These are phyloP conservation scores for Thecophora atra DNA, from an alignment of 2,888 invertebrate species.

Conservation along the genomic window DNA sequence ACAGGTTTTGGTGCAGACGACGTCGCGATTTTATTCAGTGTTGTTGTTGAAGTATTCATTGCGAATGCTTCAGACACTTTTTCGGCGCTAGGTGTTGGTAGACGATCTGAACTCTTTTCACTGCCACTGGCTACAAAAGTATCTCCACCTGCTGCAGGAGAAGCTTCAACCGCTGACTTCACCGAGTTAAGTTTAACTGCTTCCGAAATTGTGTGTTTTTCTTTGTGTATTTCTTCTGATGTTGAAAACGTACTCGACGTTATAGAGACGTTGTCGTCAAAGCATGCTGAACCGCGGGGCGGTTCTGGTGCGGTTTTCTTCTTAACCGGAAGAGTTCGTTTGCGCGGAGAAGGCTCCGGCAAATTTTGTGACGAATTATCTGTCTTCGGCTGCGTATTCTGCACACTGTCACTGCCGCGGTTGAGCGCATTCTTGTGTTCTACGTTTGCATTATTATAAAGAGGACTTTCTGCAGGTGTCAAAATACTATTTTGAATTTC, in stretches of 20 bases:
- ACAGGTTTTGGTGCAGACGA: slow-evolving; percentile 53
- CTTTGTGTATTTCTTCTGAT: slow-evolving; percentile 32
- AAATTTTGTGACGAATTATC: slow-evolving; percentile 38
- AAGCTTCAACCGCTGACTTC: background rate
- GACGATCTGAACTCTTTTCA: background rate
- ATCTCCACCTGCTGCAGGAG: background rate
- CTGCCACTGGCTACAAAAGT: background rate
- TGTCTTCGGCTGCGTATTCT: slow-evolving; percentile 34
- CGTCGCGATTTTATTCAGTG: background rate
- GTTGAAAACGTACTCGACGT: slow-evolving; percentile 50
- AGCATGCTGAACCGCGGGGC: slow-evolving; percentile 45
- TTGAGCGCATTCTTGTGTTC: slow-evolving; percentile 53
- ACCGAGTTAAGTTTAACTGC: background rate
- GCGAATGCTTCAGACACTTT: background rate
- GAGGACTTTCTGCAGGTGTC: background rate
- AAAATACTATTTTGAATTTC: slow-evolving; percentile 31
- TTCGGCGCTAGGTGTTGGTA: background rate
- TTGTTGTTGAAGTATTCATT: background rate
- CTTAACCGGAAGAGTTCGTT: slow-evolving; percentile 53
- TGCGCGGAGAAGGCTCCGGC: slow-evolving; percentile 64
- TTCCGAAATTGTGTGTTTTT: too few species aligned
- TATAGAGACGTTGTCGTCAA: slow-evolving; percentile 50
- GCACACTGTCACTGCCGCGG: slow-evolving; percentile 43
- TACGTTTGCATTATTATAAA: slow-evolving; percentile 43
- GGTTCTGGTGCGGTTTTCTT: slow-evolving; percentile 63